Percentiles rank a stretch among this genome's conserved stretches.
Evolutionary conservation across 2,797 vertebrate species (phyloP).

Genomic region (Bovichtus variegatus): DNA sequence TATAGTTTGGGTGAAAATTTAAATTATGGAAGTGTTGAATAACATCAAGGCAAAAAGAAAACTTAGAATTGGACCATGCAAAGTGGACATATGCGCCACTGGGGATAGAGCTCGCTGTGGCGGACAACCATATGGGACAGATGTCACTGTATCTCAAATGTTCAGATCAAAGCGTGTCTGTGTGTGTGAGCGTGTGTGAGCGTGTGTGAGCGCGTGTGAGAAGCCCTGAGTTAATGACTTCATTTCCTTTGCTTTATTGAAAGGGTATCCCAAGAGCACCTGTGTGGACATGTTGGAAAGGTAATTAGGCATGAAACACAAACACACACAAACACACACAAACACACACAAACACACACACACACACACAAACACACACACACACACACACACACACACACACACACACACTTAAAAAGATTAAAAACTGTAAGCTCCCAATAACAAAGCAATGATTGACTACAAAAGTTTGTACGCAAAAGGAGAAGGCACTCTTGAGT

Average conservation of each 20-base stretch:
- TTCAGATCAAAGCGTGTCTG: slow-evolving; percentile 68
- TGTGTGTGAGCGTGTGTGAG: slow-evolving; percentile 21
- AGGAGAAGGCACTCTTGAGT: not conserved
- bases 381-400: slow-evolving; percentile 9
- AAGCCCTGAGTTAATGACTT: not conserved
- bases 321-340: slow-evolving; percentile 6
- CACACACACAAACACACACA: slow-evolving; percentile 1
- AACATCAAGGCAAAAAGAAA: slow-evolving; percentile 54
- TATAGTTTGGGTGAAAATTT: slow-evolving; percentile 33
- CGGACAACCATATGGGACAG: slow-evolving; percentile 64
- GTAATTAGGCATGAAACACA: slow-evolving; percentile 40
- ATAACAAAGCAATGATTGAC: not conserved
- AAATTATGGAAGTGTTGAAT: slow-evolving; percentile 36
- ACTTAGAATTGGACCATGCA: slow-evolving; percentile 19
- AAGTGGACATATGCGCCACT: slow-evolving; percentile 61
- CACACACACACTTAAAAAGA: not conserved
- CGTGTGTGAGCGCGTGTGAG: slow-evolving; percentile 6
- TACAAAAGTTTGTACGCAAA: not conserved
- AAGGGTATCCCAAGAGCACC: slow-evolving; percentile 32
- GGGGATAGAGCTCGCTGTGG: slow-evolving; percentile 41
- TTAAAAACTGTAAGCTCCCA: not conserved
- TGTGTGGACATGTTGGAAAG: slow-evolving; percentile 19
- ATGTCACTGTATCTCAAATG: slow-evolving; percentile 48
- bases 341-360: slow-evolving; percentile 9
- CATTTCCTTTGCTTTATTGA: slow-evolving; percentile 22